Percentiles rank a stretch among this genome's conserved stretches.
Evolutionary conservation across 1,140 invertebrate species (phyloP).

Genomic region (Pseudomyrmex gracilis): DNA sequence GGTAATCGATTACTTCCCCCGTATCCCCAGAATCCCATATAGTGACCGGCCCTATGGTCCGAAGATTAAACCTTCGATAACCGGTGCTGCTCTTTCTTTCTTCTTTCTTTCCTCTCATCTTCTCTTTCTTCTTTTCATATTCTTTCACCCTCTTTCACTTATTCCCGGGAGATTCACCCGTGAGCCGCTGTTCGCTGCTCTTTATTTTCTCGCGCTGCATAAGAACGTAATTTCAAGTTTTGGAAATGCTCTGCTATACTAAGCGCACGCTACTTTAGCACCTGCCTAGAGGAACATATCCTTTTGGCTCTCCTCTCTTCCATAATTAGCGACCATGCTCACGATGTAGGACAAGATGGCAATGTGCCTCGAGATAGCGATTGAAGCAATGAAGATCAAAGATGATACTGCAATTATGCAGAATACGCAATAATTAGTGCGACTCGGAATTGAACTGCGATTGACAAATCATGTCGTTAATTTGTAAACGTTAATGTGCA

Average conservation of each 20-base stretch:
- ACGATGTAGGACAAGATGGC: neutral
- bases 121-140: constrained; percentile 2
- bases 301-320: neutral
- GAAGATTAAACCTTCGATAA: constrained; percentile 83
- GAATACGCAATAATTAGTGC: constrained; percentile 9
- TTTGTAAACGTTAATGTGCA: neutral
- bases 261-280: constrained; percentile 59
- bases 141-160: constrained; percentile 12
- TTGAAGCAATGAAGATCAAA: neutral
- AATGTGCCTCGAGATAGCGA: constrained; percentile 5
- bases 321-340: neutral
- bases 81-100: constrained; percentile 71
- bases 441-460: neutral
- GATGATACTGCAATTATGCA: constrained; percentile 2
- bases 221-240: constrained; percentile 61
- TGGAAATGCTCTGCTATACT: constrained; percentile 67
- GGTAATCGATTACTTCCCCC: constrained; percentile 83
- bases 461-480: neutral
- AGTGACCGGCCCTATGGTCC: constrained; percentile 80
- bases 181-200: constrained; percentile 20
- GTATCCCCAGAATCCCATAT: constrained; percentile 83
- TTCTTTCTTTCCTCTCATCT: constrained; percentile 43
- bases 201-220: constrained; percentile 65
- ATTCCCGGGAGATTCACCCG: constrained; percentile 12
- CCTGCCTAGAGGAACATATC: constrained; percentile 22